phyloP scores from a whole-genome alignment of 2,888 invertebrate genomes.

The Cenopis cana region DNA sequence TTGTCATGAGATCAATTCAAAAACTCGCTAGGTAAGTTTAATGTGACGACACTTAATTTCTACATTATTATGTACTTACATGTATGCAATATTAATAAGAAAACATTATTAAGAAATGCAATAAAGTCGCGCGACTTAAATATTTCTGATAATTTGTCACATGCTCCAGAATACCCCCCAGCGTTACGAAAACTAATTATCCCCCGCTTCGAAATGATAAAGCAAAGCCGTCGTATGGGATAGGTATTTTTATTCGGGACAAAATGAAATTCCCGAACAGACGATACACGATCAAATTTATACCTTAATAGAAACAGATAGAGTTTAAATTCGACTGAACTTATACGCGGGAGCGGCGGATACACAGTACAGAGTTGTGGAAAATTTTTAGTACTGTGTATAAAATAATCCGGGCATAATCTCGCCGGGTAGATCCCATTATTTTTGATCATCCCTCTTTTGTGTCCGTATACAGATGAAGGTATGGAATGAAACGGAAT shows the following conservation, averaged over 20 bases:
- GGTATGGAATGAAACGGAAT: conserved; percentile 50
- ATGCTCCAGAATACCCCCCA: conserved; percentile 55
- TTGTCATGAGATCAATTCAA: no score
- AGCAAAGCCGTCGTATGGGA: conserved; percentile 83
- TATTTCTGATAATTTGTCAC: conserved; percentile 7
- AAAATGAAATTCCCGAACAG: conserved; percentile 76
- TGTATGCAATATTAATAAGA: no score
- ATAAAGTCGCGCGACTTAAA: neutral
- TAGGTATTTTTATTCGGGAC: conserved; percentile 80
- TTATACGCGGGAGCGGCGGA: conserved; percentile 6
- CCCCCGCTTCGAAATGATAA: conserved; percentile 81
- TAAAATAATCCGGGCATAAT: conserved; percentile 83
- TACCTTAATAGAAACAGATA: conserved; percentile 48
- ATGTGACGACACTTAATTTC: no score
- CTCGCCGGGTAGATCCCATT: conserved; percentile 82
- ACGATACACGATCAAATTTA: conserved; percentile 45
- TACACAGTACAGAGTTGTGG: conserved; percentile 52
- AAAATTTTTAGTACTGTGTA: conserved; percentile 74
- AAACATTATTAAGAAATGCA: no score
- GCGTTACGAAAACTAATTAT: conserved; percentile 83
- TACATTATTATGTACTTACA: no score
- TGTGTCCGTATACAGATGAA: conserved; percentile 49
- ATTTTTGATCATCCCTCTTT: conserved; percentile 76
- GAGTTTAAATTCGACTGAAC: conserved; percentile 40
- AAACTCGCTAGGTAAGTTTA: no score